Evolutionary conservation across 1,140 invertebrate species (phyloP).

Genomic region (Drosophila pectinifera): DNA sequence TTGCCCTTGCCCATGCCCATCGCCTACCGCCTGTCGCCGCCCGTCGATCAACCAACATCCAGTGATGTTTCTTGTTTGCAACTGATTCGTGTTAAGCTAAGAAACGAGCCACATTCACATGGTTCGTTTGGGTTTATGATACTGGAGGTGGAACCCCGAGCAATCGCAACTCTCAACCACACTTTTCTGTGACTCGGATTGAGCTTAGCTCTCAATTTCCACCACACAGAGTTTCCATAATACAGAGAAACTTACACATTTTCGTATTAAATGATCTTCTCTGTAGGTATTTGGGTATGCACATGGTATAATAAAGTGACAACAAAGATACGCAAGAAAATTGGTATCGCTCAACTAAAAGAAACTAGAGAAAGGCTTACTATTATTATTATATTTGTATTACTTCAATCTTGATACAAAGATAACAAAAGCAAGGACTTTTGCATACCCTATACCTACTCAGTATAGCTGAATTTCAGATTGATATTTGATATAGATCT

Average conservation of each 20-base stretch:
- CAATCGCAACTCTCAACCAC: slow-evolving; percentile 20
- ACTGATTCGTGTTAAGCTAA: slow-evolving; percentile 85
- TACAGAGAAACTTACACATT: not conserved
- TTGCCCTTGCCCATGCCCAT: slow-evolving; percentile 22
- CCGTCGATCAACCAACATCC: slow-evolving; percentile 78
- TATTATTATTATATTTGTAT: too few species aligned
- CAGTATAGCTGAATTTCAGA: slow-evolving; percentile 1
- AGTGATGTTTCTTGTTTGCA: slow-evolving; percentile 84
- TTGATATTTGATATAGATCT: slow-evolving; percentile 25
- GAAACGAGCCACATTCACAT: slow-evolving; percentile 66
- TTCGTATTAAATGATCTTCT: not conserved
- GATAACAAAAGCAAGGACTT: not conserved
- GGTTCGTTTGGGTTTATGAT: slow-evolving; percentile 84
- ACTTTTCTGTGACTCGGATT: slow-evolving; percentile 5
- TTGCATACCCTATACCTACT: not conserved
- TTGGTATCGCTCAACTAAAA: not conserved
- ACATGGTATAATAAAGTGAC: not conserved
- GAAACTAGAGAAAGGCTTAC: too few species aligned
- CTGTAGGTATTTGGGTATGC: not conserved
- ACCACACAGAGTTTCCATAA: not conserved
- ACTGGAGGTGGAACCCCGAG: slow-evolving; percentile 62
- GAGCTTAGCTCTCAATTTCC: slow-evolving; percentile 21
- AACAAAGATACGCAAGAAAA: too few species aligned
- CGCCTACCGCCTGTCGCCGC: slow-evolving; percentile 61
- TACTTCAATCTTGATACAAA: not conserved